Evolutionary conservation across 2,797 vertebrate genomes (phyloP).

Genomic region (Sternotherus odoratus): DNA sequence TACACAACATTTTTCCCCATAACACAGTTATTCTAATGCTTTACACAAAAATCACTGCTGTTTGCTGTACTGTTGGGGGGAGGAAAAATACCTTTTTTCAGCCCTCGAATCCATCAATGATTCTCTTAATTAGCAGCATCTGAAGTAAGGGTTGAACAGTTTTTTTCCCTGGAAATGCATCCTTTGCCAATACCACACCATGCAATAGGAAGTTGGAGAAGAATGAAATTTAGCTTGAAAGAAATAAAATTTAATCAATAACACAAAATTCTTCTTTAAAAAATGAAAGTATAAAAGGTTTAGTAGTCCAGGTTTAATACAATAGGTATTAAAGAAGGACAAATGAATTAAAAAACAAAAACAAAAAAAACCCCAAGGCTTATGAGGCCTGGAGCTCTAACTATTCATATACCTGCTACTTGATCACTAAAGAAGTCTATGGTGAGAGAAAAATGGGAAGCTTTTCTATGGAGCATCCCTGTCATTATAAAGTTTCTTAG

Average conservation of each 20-base stretch:
- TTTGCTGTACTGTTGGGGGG: constrained; percentile 22
- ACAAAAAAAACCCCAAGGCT: background rate
- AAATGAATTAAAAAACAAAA: background rate
- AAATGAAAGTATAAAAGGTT: constrained; percentile 17
- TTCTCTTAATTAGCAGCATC: constrained; percentile 68
- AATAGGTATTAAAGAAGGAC: background rate
- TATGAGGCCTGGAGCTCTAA: background rate
- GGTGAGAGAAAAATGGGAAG: background rate
- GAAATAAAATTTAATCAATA: constrained; percentile 49
- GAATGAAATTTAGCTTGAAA: constrained; percentile 43
- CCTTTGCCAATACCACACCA: constrained; percentile 56
- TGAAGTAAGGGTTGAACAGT: constrained; percentile 36
- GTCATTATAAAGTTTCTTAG: background rate
- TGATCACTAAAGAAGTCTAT: background rate
- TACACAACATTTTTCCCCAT: constrained; percentile 35
- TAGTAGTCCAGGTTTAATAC: background rate
- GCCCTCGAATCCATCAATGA: constrained; percentile 20
- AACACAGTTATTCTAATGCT: constrained; percentile 44
- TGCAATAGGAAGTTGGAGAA: constrained; percentile 30
- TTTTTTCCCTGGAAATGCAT: constrained; percentile 42
- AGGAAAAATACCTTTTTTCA: constrained; percentile 52
- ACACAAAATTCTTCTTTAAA: constrained; percentile 22
- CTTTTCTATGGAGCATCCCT: background rate
- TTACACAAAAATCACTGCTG: constrained; percentile 38
- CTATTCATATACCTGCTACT: background rate